A percentile compares a stretch with the other conserved stretches of the same genome.
Conservation (phyloP, 2,888 invertebrate species). For the Cosmia pyralina region DNA sequence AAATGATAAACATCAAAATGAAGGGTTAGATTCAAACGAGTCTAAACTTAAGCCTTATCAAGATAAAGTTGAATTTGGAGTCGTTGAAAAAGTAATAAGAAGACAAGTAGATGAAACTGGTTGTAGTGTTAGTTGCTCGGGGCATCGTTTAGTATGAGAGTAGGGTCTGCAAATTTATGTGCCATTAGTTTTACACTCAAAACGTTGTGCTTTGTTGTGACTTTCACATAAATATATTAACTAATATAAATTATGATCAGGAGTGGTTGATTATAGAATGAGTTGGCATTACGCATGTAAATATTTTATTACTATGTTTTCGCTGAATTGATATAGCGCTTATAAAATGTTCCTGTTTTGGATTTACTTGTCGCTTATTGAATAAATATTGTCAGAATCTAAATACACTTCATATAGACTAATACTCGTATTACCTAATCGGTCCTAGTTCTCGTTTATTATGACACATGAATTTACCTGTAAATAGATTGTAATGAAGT, state of each 20-base stretch:
- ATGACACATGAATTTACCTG: slow-evolving; percentile 11
- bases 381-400: slow-evolving; percentile 32
- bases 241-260: slow-evolving; percentile 62
- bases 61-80: slow-evolving; percentile 66
- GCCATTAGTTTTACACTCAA: slow-evolving; percentile 74
- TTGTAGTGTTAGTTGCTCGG: slow-evolving; percentile 71
- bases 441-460: slow-evolving; percentile 3
- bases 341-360: slow-evolving; percentile 34
- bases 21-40: slow-evolving; percentile 35
- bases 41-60: slow-evolving; percentile 52
- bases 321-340: slow-evolving; percentile 4
- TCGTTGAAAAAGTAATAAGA: slow-evolving; percentile 53
- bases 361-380: slow-evolving; percentile 16
- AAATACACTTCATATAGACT: slow-evolving; percentile 12
- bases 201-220: slow-evolving; percentile 76
- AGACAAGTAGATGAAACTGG: slow-evolving; percentile 73
- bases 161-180: slow-evolving; percentile 77
- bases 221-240: slow-evolving; percentile 71
- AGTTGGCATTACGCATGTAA: slow-evolving; percentile 55
- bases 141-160: slow-evolving; percentile 77
- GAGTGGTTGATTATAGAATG: slow-evolving; percentile 59
- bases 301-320: slow-evolving; percentile 38
- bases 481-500: slow-evolving; percentile 12
- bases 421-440: slow-evolving; percentile 17
- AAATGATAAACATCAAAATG: slow-evolving; percentile 66